Percentiles rank a stretch among this genome's conserved stretches.
phyloP scores from a whole-genome alignment of 1,140 invertebrate genomes.

The Pachypeltis micranthus region DNA sequence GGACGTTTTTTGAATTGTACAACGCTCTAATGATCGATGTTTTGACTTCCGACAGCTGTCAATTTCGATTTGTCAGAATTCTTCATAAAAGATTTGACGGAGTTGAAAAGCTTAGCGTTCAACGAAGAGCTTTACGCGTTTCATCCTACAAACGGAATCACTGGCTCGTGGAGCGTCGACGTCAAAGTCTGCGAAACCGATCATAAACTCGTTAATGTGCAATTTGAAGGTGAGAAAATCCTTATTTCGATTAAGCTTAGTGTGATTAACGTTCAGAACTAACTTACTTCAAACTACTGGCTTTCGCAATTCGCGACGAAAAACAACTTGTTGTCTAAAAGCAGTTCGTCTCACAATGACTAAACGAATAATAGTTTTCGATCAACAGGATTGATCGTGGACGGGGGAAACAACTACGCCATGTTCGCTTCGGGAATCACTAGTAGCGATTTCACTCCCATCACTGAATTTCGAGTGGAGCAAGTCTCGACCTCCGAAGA shows the following conservation, averaged over 20 bases:
- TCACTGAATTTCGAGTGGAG: not conserved
- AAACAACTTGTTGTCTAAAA: no score
- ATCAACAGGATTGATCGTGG: not conserved
- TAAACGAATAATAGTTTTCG: not conserved
- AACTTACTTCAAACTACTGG: no score
- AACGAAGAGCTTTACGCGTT: not conserved
- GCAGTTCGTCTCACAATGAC: no score
- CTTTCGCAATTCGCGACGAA: no score
- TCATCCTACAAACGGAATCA: not conserved
- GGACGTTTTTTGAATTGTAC: no score
- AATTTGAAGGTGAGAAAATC: slow-evolving; percentile 3
- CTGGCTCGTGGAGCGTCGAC: not conserved
- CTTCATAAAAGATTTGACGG: not conserved
- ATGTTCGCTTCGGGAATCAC: not conserved
- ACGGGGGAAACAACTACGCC: not conserved
- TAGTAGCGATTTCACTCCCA: not conserved
- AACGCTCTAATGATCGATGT: not conserved
- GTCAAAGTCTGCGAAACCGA: not conserved
- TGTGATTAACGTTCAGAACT: no score
- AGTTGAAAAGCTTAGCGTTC: not conserved
- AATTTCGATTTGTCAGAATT: not conserved
- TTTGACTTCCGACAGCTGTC: not conserved
- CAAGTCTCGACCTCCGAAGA: not conserved
- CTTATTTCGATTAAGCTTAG: no score
- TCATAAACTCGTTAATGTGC: not conserved